Evolutionary conservation across 2,797 vertebrate species (phyloP), one percentile per base, ranked within the genome.

Genomic region (Anguilla pacifica): DNA sequence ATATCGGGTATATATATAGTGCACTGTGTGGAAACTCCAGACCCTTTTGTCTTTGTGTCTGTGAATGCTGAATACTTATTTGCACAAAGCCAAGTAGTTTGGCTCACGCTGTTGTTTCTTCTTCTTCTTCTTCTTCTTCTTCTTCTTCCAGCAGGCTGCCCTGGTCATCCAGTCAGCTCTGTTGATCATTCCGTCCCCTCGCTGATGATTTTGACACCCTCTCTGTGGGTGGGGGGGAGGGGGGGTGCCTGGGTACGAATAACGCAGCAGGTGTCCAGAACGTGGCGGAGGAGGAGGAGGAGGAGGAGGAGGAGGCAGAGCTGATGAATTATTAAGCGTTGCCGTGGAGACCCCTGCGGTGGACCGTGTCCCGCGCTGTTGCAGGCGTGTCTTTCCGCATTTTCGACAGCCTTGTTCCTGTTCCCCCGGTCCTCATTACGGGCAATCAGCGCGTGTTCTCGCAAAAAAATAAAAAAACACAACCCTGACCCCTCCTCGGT

Each of bases 241-340:
- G 22, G 0, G 46, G 3, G 7, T 4, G 13, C 72, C 10, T 35
- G 28, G 72, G 31, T 25, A 13, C 31, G 72, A 35, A 39, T 77
- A 77, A 87, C 77, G 31, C 28, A 59, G 87, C 59, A 64, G 83
- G 64, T 88, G 86, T 83, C 79, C 86, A 31, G 77, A 72, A 2
- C 28, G 9, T 10, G 70, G 77, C 61, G 53, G 64, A 49, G 77
- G 64, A 64, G 61, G 49, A 5, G 49, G 49, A 51, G 49, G 49
- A 51, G 49, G 51, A 51, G 55, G 10, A 55, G 61, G 74, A 59
- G 59, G 61, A 55, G 77, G 53, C 39, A 43, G 7, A 35, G n/a
- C 13, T 1, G 25, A 70, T 86, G 86, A 90, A 90, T 90, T 57
- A 90, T 90, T 88, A 90, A 88, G 87, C 67, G n/a, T 53, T 83